Evolutionary conservation across 2,888 invertebrate species (phyloP), one percentile per base, ranked within the genome.

Genomic region (Cheilosia soror): DNA sequence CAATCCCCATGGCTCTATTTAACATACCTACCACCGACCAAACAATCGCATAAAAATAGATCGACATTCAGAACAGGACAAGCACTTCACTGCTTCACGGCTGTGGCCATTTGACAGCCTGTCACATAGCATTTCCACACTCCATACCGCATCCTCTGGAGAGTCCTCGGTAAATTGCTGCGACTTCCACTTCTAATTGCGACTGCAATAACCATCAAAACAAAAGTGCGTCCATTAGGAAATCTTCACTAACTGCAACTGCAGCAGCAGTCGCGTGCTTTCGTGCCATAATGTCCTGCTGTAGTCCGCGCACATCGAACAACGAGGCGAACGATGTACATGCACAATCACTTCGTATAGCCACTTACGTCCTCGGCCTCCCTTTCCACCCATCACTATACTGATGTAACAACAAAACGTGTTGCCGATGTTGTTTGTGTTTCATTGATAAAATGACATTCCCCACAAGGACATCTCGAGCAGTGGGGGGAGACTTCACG

Each of bases 171-270:
- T 47, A 11, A 75, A 81, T 29, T 20, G 37, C 72, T 69, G 57
- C 69, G 58, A 82, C 51, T 77, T 82, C 81, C 81, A 81, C 69
- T 81, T 69, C 81, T 82, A 77, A 82, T 77, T 76, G 81, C 76
- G 57, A 60, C 71, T 77, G 76, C 81, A 82, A 82, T 82, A 82
- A 82, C 81, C 65, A 82, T 82, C 76, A 65, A 76, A 82, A 66
- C 76, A 77, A 76, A 82, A 82, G 77, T 82, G 81, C 76, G 81
- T 82, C 81, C 81, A 82, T 77, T 76, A 77, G 51, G n/a, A 44
- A 65, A 42, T 69, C 57, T 44, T 9, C 42, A 55, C 58, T 37
- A 53, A 31, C 20, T 37, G 33, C 44, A 27, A 29, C 51, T 20
- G 51, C 37, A 42, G 44, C 60, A 44, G 47, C 62, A 40, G 44